phyloP scores from a whole-genome alignment of 2,113 vertebrate species.

The Panthera uncia region DNA sequence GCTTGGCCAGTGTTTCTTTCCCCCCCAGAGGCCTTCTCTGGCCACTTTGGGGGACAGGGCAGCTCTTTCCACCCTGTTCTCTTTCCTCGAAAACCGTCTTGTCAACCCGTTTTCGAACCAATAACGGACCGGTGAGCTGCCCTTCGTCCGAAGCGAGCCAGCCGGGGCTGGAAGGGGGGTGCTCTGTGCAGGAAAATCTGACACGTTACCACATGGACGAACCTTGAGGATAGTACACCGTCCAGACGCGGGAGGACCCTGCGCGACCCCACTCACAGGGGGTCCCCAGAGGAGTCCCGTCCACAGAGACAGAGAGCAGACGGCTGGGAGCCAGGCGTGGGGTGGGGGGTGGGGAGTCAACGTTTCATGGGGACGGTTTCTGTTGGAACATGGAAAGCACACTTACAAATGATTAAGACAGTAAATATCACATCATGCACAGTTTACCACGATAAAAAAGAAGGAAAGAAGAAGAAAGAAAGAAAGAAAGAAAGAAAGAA shows the following conservation, averaged over 20 bases:
- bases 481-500: not conserved
- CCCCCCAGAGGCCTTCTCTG: not conserved
- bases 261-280: not conserved
- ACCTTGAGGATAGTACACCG: not conserved
- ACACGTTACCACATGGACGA: rapidly evolving
- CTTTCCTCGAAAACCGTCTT: not conserved
- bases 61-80: not conserved
- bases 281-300: not conserved
- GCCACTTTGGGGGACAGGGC: no score
- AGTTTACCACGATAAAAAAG: not conserved
- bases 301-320: not conserved
- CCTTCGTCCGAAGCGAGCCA: not conserved
- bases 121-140: not conserved
- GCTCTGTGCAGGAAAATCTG: not conserved
- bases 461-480: not conserved
- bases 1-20: not conserved
- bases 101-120: not conserved
- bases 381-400: no score
- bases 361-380: not conserved
- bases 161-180: rapidly evolving
- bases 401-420: not conserved
- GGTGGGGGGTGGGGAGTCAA: rapidly evolving
- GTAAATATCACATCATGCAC: not conserved
- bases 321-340: not conserved
- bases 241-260: no score